A percentile compares a stretch with the other conserved stretches of the same genome.
phyloP scores from a whole-genome alignment of 2,888 invertebrate species.

The Drosophila tanythrix region DNA sequence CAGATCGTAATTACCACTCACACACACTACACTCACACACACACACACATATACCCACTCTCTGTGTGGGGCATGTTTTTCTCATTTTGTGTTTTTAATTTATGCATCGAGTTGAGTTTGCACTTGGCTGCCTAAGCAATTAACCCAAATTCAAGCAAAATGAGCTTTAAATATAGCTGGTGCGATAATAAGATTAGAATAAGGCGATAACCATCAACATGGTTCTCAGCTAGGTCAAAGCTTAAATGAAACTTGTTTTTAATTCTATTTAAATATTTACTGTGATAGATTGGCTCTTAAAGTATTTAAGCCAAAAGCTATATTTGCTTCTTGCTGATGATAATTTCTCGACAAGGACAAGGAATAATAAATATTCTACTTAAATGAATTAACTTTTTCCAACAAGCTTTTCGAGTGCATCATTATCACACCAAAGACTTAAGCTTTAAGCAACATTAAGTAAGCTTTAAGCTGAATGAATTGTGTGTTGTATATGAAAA shows the following conservation, averaged over 20 bases:
- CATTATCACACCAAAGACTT: not conserved
- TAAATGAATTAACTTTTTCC: not conserved
- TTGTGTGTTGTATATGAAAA: not conserved
- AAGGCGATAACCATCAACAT: slow-evolving; percentile 1
- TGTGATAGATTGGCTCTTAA: not conserved
- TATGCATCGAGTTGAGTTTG: slow-evolving; percentile 38
- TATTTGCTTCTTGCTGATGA: not conserved
- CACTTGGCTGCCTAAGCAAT: slow-evolving; percentile 54
- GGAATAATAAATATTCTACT: not conserved
- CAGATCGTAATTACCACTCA: slow-evolving; percentile 29
- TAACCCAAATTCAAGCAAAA: slow-evolving; percentile 62
- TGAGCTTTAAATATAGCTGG: slow-evolving; percentile 47
- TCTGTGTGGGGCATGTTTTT: slow-evolving; percentile 1
- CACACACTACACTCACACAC: not conserved
- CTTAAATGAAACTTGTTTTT: not conserved
- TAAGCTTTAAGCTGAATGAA: not conserved
- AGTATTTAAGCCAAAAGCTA: not conserved
- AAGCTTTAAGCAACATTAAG: not conserved
- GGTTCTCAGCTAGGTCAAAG: not conserved
- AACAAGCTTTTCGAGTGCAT: not conserved
- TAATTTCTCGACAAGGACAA: not conserved
- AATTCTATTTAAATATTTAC: not conserved
- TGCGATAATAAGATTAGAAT: slow-evolving; percentile 33
- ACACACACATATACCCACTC: not conserved
- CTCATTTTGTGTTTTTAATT: slow-evolving; percentile 27